Evolutionary conservation across 2,797 vertebrate species (phyloP).

Genomic region (Tinamus major): DNA sequence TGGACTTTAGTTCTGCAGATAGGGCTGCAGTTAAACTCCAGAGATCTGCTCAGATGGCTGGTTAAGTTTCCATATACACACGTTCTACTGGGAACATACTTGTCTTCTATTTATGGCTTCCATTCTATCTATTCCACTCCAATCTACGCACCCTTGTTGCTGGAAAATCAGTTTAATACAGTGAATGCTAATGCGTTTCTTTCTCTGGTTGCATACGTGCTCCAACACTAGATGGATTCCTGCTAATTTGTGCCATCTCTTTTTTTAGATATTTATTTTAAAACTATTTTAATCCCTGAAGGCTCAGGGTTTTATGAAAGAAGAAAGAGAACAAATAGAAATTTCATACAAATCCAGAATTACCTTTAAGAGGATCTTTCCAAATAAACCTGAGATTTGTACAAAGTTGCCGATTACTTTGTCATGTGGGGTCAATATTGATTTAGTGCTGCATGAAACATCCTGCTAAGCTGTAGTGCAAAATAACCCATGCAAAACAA

Average conservation of each 20-base stretch:
- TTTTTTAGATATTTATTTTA: background rate
- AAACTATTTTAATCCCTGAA: background rate
- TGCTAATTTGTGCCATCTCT: background rate
- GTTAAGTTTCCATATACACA: background rate
- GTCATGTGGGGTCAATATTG: background rate
- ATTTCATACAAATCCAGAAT: background rate
- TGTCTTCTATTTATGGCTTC: background rate
- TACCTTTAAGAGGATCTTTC: background rate
- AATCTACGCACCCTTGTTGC: accelerated
- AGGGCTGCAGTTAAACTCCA: background rate
- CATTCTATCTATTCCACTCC: background rate
- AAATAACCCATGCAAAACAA: background rate
- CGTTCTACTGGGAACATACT: background rate
- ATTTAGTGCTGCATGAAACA: background rate
- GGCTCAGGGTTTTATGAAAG: background rate
- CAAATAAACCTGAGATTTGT: background rate
- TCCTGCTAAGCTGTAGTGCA: constrained; percentile 2
- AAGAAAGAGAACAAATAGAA: background rate
- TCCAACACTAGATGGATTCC: background rate
- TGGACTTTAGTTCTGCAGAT: background rate
- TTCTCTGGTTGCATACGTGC: background rate
- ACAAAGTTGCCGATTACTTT: background rate
- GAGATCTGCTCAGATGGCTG: background rate
- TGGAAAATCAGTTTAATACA: background rate
- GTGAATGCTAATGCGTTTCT: background rate